Percentiles rank a stretch among this genome's conserved stretches.
Conservation (phyloP, 2,888 invertebrate species). For the Oscheius sp. region DNA sequence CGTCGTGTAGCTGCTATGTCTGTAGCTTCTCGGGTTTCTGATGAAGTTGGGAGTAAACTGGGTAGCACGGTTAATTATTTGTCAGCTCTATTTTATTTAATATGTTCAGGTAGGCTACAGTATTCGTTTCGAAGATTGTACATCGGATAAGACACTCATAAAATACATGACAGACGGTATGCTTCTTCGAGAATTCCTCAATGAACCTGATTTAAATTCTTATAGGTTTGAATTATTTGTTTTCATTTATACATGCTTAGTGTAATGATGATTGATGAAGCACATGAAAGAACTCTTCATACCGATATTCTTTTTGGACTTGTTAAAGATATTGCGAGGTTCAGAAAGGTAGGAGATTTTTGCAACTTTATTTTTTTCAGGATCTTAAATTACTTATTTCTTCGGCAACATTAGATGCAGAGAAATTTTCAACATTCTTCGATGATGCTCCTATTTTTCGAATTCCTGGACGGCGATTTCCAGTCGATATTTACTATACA, state of each 20-base stretch:
- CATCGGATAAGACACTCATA: constrained; percentile 91
- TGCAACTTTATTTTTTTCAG: constrained; percentile 69
- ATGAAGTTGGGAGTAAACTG: constrained; percentile 94
- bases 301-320: constrained; percentile 97
- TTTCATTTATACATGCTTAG: constrained; percentile 76
- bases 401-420: constrained; percentile 95
- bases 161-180: constrained; percentile 99
- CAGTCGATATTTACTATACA: constrained; percentile 98
- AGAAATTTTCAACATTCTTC: constrained; percentile 90
- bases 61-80: constrained; percentile 74
- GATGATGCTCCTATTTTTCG: constrained; percentile 97
- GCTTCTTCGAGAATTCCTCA: constrained; percentile 91
- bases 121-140: constrained; percentile 98
- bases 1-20: constrained; percentile 99
- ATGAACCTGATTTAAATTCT: constrained; percentile 92
- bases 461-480: constrained; percentile 90
- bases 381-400: constrained; percentile 96
- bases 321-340: constrained; percentile 75
- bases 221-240: too few relatives aligned
- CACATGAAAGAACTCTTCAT: constrained; percentile 96
- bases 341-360: constrained; percentile 37
- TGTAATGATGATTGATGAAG: constrained; percentile 99
- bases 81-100: constrained; percentile 29
- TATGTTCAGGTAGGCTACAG: constrained; percentile 77
- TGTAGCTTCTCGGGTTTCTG: constrained; percentile 96